Base-by-base conservation (phyloP, 2,888 invertebrate genomes). In the Coelopa pilipes region DNA sequence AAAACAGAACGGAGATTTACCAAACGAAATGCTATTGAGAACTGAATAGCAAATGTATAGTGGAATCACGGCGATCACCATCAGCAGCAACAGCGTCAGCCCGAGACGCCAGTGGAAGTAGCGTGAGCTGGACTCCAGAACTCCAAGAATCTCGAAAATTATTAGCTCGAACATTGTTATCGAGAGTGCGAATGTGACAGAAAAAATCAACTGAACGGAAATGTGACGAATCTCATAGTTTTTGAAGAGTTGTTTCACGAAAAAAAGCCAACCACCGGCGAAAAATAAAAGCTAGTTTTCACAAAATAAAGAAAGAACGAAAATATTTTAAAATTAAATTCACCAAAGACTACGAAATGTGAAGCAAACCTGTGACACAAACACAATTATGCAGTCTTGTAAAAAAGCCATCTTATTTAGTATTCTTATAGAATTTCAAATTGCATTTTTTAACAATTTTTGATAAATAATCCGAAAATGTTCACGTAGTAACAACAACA, bases 81-180 rank as follows among this genome's bases (percentile, higher is more conserved):
- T 94, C 84, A 98, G 94, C 50, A 99, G 89, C 80, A 99, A 91
- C 70, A 93, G 91, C 82, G 97, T 97, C 4, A 99, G 90, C 34
- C 95, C 96, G 76, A 97, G 88, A 83, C 96, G 95, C 99, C 99
- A 99, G 86, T 97, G 97, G 85, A 85, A 83, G 78, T 79, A 84
- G 78, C 86, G 85, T 80, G 91, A 98, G 94, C 94, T 95, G 21
- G 96, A 92, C 85, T 98, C 96, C 77, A 99, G 89, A 78, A 98
- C 92, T 47, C 95, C 98, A 75, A 98, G 90, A 79, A 99, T 99
- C 90, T 99, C 99, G 89, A 99, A 99, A 85, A 99, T 99, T 76
- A 99, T 99, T 74, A 99, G 89, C 87, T 99, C 99, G 88, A 99
- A 99, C 97, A 99, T 97, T 1, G 98, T 97, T 84, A 99, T 97